Evolutionary conservation across 2,888 invertebrate genomes (phyloP).

Genomic region (Apamea crenata): DNA sequence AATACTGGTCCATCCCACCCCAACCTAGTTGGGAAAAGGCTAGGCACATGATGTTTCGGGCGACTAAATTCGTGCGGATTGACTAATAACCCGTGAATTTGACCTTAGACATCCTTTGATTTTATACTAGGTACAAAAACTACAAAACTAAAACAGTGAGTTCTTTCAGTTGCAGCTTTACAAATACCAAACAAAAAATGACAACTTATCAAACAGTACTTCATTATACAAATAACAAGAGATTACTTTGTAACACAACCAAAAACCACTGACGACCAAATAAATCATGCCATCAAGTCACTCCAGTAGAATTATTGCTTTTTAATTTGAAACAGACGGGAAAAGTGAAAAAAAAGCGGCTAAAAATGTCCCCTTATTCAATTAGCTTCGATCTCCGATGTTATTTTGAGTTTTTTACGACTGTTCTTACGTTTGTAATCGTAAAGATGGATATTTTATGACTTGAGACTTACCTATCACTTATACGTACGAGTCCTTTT

Average conservation of each 20-base stretch:
- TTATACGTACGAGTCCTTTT: conserved; percentile 16
- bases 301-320: conserved; percentile 73
- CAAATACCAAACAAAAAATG: not conserved
- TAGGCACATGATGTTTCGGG: not conserved
- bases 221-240: conserved; percentile 45
- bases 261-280: conserved; percentile 68
- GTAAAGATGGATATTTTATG: conserved; percentile 65
- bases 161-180: not conserved
- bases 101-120: not conserved
- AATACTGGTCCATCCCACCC: too few species aligned
- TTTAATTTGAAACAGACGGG: conserved; percentile 83
- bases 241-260: conserved; percentile 62
- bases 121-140: not conserved
- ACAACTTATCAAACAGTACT: not conserved
- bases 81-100: not conserved
- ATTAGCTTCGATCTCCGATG: conserved; percentile 73
- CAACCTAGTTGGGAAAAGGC: not conserved
- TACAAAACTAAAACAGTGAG: not conserved
- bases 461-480: conserved; percentile 21
- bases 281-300: conserved; percentile 76
- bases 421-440: conserved; percentile 62
- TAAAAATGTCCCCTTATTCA: conserved; percentile 71
- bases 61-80: not conserved
- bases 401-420: conserved; percentile 69
- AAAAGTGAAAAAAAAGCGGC: conserved; percentile 64